phyloP scores from a whole-genome alignment of 2,797 vertebrate genomes.

The Holocentrus rufus region DNA sequence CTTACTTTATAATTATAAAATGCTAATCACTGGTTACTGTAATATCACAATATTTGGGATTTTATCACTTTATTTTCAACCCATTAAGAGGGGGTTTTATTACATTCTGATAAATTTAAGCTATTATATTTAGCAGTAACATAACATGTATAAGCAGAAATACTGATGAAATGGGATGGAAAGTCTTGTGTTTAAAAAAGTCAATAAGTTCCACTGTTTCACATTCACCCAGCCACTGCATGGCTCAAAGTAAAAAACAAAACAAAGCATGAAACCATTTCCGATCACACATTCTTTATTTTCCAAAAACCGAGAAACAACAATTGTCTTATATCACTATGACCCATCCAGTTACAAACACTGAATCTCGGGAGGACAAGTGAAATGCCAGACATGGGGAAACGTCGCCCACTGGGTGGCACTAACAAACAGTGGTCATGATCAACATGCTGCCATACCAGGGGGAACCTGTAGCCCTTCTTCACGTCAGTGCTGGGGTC shows the following conservation, averaged over 20 bases:
- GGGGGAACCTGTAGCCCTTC: not conserved
- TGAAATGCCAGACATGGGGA: not conserved
- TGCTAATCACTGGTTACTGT: too few species aligned
- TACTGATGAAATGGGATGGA: too few species aligned
- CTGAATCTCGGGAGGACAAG: slow-evolving; percentile 6
- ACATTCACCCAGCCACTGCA: too few species aligned
- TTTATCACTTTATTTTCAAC: too few species aligned
- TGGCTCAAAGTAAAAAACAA: not conserved
- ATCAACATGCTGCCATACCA: not conserved
- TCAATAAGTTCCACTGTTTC: too few species aligned
- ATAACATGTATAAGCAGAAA: too few species aligned
- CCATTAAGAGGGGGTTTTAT: too few species aligned
- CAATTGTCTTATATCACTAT: not conserved
- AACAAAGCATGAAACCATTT: not conserved
- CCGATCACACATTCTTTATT: slow-evolving; percentile 26
- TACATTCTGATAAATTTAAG: too few species aligned
- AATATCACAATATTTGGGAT: too few species aligned
- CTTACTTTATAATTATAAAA: too few species aligned
- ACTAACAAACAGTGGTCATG: not conserved
- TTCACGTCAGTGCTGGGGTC: not conserved
- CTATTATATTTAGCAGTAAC: too few species aligned
- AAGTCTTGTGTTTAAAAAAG: too few species aligned
- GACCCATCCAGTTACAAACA: slow-evolving; percentile 22
- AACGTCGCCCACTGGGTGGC: not conserved
- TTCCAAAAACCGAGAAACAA: slow-evolving; percentile 3